Conservation (phyloP, 2,888 invertebrate species). For the Laspeyria flexula region DNA sequence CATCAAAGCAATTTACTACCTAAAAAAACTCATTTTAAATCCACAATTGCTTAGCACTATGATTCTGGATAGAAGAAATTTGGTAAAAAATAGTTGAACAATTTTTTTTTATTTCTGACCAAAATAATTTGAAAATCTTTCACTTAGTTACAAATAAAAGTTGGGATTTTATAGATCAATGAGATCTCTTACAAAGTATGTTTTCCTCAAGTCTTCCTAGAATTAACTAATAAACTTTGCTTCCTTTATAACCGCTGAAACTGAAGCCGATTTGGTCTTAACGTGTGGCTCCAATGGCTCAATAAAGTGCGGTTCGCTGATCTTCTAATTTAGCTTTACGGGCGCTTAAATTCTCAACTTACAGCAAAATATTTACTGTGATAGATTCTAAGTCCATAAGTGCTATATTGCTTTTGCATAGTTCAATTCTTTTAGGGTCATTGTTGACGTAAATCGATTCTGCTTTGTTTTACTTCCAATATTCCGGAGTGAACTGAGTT, state of each 20-base stretch:
- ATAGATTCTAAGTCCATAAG: slow-evolving; percentile 22
- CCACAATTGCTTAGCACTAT: too few relatives aligned
- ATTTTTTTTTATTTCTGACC: too few relatives aligned
- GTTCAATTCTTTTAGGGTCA: slow-evolving; percentile 4
- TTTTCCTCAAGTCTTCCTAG: slow-evolving; percentile 11
- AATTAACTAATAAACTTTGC: slow-evolving; percentile 27
- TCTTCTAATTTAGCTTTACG: slow-evolving; percentile 56
- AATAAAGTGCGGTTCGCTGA: slow-evolving; percentile 55
- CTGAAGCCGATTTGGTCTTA: slow-evolving; percentile 19
- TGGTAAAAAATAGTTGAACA: too few relatives aligned
- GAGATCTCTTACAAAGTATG: too few relatives aligned
- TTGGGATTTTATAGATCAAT: too few relatives aligned
- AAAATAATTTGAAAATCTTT: too few relatives aligned
- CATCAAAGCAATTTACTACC: too few relatives aligned
- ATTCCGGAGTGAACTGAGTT: neutral
- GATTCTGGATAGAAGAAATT: too few relatives aligned
- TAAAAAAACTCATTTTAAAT: too few relatives aligned
- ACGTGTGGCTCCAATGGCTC: slow-evolving; percentile 45
- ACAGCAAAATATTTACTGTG: slow-evolving; percentile 51
- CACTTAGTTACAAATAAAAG: too few relatives aligned
- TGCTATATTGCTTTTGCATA: slow-evolving; percentile 9
- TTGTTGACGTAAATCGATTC: neutral
- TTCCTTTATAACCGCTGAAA: slow-evolving; percentile 23
- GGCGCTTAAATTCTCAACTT: slow-evolving; percentile 51
- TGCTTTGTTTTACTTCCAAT: neutral